Evolutionary conservation across 2,888 invertebrate genomes (phyloP).

Genomic region (Stegophylla sp.): DNA sequence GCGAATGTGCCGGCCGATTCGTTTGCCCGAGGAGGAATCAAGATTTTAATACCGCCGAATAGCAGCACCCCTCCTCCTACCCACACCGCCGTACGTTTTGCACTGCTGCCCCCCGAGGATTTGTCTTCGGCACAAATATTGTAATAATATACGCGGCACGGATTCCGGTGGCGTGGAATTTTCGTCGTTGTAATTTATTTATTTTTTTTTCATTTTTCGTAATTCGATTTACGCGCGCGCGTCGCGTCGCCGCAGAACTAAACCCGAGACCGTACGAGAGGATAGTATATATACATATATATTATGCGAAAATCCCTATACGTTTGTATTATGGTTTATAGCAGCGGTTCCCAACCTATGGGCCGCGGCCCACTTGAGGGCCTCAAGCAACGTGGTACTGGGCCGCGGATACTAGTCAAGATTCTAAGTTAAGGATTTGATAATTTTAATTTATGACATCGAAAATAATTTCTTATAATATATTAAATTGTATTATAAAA

Average conservation of each 20-base stretch:
- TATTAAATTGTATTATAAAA: no score
- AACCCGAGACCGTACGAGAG: neutral
- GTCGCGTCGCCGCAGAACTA: neutral
- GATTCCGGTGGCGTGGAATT: neutral
- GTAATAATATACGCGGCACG: neutral
- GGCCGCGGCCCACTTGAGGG: no score
- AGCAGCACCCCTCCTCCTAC: neutral
- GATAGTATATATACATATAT: no score
- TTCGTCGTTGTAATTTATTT: neutral
- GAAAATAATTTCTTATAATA: no score
- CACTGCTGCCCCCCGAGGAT: neutral
- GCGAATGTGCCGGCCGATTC: conserved; percentile 43
- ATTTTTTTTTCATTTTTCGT: neutral
- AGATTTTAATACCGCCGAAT: conserved; percentile 48
- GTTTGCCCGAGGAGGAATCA: conserved; percentile 47
- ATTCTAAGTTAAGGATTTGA: no score
- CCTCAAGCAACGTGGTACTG: no score
- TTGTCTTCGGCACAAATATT: conserved; percentile 31
- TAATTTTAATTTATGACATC: no score
- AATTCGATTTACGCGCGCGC: neutral
- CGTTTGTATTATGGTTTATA: no score
- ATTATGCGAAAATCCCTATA: no score
- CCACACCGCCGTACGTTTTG: neutral
- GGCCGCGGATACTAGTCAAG: no score
- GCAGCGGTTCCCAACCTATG: no score